A percentile compares a stretch with the other conserved stretches of the same genome.
Conservation (phyloP, 2,888 invertebrate genomes). For the Theretra japonica region DNA sequence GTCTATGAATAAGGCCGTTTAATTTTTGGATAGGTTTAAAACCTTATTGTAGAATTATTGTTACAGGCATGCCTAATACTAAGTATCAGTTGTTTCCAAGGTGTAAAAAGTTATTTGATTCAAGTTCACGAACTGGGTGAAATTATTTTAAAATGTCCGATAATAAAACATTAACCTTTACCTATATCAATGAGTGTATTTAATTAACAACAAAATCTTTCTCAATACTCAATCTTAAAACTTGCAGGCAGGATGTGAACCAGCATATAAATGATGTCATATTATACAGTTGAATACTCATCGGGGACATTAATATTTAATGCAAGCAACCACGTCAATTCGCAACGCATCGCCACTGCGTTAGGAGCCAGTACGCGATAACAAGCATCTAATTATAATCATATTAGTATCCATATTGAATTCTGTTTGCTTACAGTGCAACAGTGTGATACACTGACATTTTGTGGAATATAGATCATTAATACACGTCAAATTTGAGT, state of each 20-base stretch:
- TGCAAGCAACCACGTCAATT: conserved; percentile 12
- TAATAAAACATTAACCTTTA: too few relatives aligned
- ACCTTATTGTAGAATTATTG: too few relatives aligned
- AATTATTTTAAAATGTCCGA: too few relatives aligned
- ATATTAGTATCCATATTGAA: conserved; percentile 29
- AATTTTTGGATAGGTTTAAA: too few relatives aligned
- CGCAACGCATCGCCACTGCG: conserved; percentile 17
- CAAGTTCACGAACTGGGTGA: too few relatives aligned
- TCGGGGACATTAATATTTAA: neutral
- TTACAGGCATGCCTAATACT: too few relatives aligned
- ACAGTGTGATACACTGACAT: conserved; percentile 1
- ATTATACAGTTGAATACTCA: neutral
- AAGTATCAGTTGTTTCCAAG: too few relatives aligned
- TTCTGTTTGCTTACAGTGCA: conserved; percentile 17
- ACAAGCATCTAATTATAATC: conserved; percentile 31
- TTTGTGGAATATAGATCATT: neutral
- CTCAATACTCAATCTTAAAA: neutral
- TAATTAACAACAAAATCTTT: neutral
- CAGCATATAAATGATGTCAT: neutral
- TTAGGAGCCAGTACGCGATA: conserved; percentile 2
- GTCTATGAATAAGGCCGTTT: too few relatives aligned
- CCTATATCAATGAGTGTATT: too few relatives aligned
- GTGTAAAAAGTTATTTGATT: too few relatives aligned
- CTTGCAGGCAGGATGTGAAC: neutral
- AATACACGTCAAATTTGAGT: neutral